These are phyloP conservation scores for Microtus californicus DNA, from an alignment of 2,797 vertebrate species.

Conservation along the genomic window DNA sequence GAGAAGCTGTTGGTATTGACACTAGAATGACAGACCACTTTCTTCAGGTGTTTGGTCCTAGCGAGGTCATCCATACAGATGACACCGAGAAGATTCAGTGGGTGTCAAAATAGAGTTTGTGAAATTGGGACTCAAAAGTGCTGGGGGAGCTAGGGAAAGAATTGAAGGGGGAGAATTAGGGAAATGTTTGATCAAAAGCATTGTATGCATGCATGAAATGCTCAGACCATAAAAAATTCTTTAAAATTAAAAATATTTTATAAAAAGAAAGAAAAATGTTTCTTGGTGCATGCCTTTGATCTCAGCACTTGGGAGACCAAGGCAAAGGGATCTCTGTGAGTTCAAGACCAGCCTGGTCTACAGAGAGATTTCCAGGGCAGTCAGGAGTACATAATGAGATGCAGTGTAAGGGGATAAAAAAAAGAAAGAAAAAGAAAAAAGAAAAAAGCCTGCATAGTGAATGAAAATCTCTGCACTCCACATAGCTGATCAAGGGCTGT, in stretches of 20 bases:
- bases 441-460: neutral
- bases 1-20: neutral
- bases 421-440: neutral
- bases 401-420: neutral
- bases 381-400: neutral
- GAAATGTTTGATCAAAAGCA: neutral
- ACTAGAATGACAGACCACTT: neutral
- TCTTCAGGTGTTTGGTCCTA: neutral
- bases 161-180: neutral
- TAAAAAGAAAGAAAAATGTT: neutral
- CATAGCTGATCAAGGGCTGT: neutral
- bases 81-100: neutral
- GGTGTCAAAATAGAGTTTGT: neutral
- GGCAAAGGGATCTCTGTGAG: neutral
- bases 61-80: neutral
- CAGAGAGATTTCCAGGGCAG: neutral
- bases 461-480: neutral
- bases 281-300: neutral
- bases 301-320: neutral
- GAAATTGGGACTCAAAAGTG: neutral
- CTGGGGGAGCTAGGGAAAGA: neutral
- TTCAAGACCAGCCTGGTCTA: neutral
- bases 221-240: neutral
- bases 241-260: neutral
- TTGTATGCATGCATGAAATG: neutral